These are phyloP conservation scores for Hololepta plana DNA, from an alignment of 2,888 invertebrate genomes.

Conservation along the genomic window DNA sequence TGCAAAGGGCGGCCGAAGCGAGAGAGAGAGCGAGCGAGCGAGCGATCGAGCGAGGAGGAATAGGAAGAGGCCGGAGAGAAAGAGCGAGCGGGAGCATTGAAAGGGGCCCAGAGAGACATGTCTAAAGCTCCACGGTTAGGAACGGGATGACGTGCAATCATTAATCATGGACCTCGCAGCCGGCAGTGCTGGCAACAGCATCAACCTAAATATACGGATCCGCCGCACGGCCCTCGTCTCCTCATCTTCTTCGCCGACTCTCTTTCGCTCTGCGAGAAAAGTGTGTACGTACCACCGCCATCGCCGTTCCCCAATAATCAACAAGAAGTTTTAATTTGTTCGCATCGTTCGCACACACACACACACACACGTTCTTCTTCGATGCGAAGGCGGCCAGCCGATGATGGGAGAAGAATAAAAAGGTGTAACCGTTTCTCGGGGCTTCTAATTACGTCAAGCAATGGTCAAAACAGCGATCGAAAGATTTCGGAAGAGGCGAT, in stretches of 20 bases:
- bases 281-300: too few relatives aligned
- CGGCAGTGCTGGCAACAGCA: slow-evolving; percentile 26
- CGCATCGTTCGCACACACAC: too few relatives aligned
- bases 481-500: too few relatives aligned
- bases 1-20: slow-evolving; percentile 17
- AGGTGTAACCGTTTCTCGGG: too few relatives aligned
- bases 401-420: too few relatives aligned
- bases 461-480: too few relatives aligned
- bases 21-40: too few relatives aligned
- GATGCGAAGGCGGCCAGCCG: background rate
- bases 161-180: slow-evolving; percentile 29
- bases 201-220: slow-evolving; percentile 26
- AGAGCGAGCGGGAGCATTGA: too few relatives aligned
- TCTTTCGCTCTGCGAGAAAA: slow-evolving; percentile 25
- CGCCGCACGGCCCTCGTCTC: slow-evolving; percentile 19
- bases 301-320: slow-evolving; percentile 24
- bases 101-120: slow-evolving; percentile 27
- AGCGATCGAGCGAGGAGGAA: slow-evolving; percentile 11
- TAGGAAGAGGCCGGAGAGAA: slow-evolving; percentile 21
- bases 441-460: too few relatives aligned
- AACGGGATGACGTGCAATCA: slow-evolving; percentile 26
- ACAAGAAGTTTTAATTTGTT: slow-evolving; percentile 24
- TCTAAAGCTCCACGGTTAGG: slow-evolving; percentile 27
- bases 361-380: slow-evolving; percentile 10
- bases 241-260: too few relatives aligned